Conservation (phyloP, 1,140 invertebrate genomes). For the Sipha flava region DNA sequence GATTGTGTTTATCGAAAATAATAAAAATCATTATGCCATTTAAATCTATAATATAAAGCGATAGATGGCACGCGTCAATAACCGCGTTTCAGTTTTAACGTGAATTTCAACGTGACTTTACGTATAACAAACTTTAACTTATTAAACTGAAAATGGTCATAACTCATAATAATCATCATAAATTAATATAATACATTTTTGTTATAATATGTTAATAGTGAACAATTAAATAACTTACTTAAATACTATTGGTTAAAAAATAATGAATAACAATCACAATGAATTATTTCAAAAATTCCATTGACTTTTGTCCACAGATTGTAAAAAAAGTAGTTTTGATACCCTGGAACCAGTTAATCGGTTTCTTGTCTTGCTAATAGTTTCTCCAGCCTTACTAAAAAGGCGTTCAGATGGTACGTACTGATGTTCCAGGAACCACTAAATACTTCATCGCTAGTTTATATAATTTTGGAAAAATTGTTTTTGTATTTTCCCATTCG, state of each 20-base stretch:
- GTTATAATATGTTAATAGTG: background rate
- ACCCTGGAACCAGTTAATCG: background rate
- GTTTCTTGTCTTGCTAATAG: background rate
- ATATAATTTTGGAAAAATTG: background rate
- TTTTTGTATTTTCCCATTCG: background rate
- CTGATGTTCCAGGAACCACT: background rate
- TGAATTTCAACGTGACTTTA: too few species aligned
- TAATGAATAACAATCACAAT: background rate
- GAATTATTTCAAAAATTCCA: background rate
- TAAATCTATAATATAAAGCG: too few species aligned
- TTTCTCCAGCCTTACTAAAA: constrained; percentile 1
- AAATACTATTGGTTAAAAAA: background rate
- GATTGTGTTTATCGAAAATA: too few species aligned
- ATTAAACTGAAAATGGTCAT: too few species aligned
- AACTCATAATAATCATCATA: too few species aligned
- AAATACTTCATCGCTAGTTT: background rate
- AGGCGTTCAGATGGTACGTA: too few species aligned
- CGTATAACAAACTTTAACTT: too few species aligned
- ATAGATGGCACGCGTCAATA: too few species aligned
- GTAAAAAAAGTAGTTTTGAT: background rate
- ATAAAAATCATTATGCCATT: too few species aligned
- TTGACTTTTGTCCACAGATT: background rate
- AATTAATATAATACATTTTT: too few species aligned
- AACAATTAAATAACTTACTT: background rate
- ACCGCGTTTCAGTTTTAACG: too few species aligned